Percentiles rank a stretch among this genome's conserved stretches.
phyloP scores from a whole-genome alignment of 1,140 invertebrate species.

The Leptinotarsa texana region DNA sequence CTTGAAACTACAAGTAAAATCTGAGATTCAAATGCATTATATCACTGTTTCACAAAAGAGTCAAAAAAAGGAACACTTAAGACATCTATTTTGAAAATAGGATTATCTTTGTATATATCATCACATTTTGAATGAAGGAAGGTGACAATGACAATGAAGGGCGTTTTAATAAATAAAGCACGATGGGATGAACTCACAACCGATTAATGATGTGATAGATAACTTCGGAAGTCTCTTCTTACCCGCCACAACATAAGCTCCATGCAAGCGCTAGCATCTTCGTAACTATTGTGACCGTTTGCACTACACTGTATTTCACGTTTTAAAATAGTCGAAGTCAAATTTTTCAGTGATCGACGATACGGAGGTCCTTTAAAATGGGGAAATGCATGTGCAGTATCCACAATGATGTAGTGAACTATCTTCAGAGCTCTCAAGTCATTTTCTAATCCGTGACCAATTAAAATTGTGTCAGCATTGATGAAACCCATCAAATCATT shows the following conservation, averaged over 20 bases:
- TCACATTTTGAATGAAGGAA: constrained; percentile 23
- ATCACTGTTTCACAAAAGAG: background rate
- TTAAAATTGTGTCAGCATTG: constrained; percentile 81
- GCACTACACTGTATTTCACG: constrained; percentile 75
- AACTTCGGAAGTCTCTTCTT: constrained; percentile 23
- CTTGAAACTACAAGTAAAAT: constrained; percentile 19
- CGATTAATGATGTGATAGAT: constrained; percentile 11
- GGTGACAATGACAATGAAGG: constrained; percentile 20
- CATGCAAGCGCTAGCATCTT: constrained; percentile 84
- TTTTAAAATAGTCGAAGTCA: constrained; percentile 71
- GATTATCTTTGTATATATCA: constrained; percentile 1
- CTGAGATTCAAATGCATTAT: constrained; percentile 14
- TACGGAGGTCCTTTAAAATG: constrained; percentile 78
- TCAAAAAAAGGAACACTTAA: constrained; percentile 3
- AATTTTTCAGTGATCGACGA: constrained; percentile 75
- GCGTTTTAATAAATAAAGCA: constrained; percentile 32
- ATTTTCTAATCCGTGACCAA: constrained; percentile 94
- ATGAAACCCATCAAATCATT: constrained; percentile 79
- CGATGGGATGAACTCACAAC: constrained; percentile 12
- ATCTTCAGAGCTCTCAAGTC: constrained; percentile 85
- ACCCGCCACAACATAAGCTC: constrained; percentile 77
- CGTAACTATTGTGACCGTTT: constrained; percentile 82
- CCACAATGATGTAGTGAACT: constrained; percentile 82
- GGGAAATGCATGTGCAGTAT: constrained; percentile 85
- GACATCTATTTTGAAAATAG: constrained; percentile 17